Evolutionary conservation across 2,113 vertebrate genomes (phyloP), one percentile per base, ranked within the genome.

Genomic region (Chroicocephalus ridibundus): DNA sequence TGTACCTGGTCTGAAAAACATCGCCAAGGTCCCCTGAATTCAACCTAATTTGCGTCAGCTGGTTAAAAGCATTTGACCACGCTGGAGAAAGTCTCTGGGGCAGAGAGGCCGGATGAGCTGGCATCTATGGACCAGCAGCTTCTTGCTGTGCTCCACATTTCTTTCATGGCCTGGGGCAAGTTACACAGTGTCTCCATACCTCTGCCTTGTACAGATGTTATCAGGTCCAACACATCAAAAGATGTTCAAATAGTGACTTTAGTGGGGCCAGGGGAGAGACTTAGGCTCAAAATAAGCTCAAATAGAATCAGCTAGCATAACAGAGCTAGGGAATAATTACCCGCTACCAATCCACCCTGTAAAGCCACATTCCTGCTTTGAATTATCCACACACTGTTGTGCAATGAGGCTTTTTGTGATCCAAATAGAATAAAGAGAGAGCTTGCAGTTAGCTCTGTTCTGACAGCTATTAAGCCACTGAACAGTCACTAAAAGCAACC

Each of bases 121-220:
- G 21, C 9, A 1, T 6, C 76, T 22, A 15, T 64, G 76, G 78
- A 80, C 58, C 38, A 81, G 46, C 15, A 78, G 16, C 2, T 89
- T 65, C 70, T 82, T 19, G 14, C 40, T 58, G 19, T 52, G 61
- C 9, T 85, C 40, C 40, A 34, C 34, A 40, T 72, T 81, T 82
- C 54, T 62, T 79, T 18, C 0, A 1, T 69, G 49, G 42, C 92
- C 82, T 1, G 6, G 21, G 70, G 93, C 54, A 32, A 82, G 31
- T 80, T 87, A 51, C 52, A 13, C 7, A 32, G 47, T 3, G 0
- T 64, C 77, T 80, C 93, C 84, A 86, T 77, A 52, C 62, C 62
- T 74, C 27, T 51, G 62, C 58, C 44, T 72, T 70, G 78, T 93
- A 51, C 75, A 82, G 93, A 96, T 93, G 15, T 88, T 96, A 96